These are phyloP conservation scores for Mythimna lalbum DNA, from an alignment of 2,888 invertebrate species.

Conservation along the genomic window DNA sequence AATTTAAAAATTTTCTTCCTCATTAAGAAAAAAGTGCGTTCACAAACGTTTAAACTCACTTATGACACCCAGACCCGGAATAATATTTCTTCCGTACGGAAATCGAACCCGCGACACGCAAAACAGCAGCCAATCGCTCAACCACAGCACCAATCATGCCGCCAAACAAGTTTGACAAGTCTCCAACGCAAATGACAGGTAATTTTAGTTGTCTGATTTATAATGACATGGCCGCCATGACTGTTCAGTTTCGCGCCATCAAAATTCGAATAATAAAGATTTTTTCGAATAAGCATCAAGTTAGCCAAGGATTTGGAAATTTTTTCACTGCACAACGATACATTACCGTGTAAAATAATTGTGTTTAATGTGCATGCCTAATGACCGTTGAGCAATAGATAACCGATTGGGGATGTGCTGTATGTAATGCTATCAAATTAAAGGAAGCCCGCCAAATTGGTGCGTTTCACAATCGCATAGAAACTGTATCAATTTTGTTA, in stretches of 20 bases:
- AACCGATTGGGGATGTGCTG: conserved; percentile 50
- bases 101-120: too few species aligned
- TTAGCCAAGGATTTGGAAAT: conserved; percentile 42
- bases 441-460: conserved; percentile 56
- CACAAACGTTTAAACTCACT: too few species aligned
- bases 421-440: conserved; percentile 48
- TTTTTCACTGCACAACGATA: conserved; percentile 20
- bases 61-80: too few species aligned
- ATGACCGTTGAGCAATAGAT: conserved; percentile 48
- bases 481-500: conserved; percentile 52
- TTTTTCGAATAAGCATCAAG: conserved; percentile 1
- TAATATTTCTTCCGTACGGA: too few species aligned
- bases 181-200: conserved; percentile 4
- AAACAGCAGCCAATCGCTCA: too few species aligned
- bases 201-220: background rate
- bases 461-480: conserved; percentile 42
- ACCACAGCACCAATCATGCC: background rate
- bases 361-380: conserved; percentile 57
- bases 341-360: conserved; percentile 23
- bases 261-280: background rate
- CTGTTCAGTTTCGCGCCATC: conserved; percentile 14
- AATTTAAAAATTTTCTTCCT: too few species aligned
- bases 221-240: conserved; percentile 8
- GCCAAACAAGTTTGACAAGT: background rate
- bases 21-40: too few species aligned